Percentiles rank a stretch among this genome's conserved stretches.
These are phyloP conservation scores for Hypomecis atomaria DNA, from an alignment of 2,888 invertebrate species.

Conservation along the genomic window DNA sequence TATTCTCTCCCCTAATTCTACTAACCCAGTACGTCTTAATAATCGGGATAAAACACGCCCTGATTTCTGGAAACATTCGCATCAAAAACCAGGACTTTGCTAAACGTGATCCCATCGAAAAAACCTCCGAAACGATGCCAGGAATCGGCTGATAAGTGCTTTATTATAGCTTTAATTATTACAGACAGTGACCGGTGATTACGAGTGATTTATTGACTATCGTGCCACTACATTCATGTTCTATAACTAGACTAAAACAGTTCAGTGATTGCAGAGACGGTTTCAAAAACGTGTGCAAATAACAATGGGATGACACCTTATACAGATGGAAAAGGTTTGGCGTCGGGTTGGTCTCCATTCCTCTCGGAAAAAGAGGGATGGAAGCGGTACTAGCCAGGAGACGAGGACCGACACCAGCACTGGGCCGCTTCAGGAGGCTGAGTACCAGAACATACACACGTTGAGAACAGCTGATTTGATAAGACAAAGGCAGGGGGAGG, in stretches of 20 bases:
- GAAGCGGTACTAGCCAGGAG: slow-evolving; percentile 80
- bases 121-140: slow-evolving; percentile 64
- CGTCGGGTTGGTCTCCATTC: slow-evolving; percentile 84
- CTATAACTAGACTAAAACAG: neutral
- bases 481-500: slow-evolving; percentile 79
- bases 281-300: slow-evolving; percentile 47
- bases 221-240: neutral
- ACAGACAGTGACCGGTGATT: slow-evolving; percentile 35
- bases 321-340: slow-evolving; percentile 84
- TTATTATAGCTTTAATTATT: slow-evolving; percentile 55
- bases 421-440: slow-evolving; percentile 69
- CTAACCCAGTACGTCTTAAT: slow-evolving; percentile 80
- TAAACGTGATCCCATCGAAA: slow-evolving; percentile 35
- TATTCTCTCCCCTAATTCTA: slow-evolving; percentile 81
- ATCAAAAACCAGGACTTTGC: slow-evolving; percentile 20
- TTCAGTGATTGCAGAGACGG: slow-evolving; percentile 13
- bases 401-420: slow-evolving; percentile 51
- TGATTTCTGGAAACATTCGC: slow-evolving; percentile 49
- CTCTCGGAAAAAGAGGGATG: slow-evolving; percentile 84
- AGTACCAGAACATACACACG: slow-evolving; percentile 81
- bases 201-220: slow-evolving; percentile 10
- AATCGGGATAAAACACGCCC: slow-evolving; percentile 66
- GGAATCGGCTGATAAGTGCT: slow-evolving; percentile 69
- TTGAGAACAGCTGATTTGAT: slow-evolving; percentile 82
- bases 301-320: slow-evolving; percentile 82